Evolutionary conservation across 2,113 vertebrate species (phyloP).

Genomic region (Bolborhynchus lineola): DNA sequence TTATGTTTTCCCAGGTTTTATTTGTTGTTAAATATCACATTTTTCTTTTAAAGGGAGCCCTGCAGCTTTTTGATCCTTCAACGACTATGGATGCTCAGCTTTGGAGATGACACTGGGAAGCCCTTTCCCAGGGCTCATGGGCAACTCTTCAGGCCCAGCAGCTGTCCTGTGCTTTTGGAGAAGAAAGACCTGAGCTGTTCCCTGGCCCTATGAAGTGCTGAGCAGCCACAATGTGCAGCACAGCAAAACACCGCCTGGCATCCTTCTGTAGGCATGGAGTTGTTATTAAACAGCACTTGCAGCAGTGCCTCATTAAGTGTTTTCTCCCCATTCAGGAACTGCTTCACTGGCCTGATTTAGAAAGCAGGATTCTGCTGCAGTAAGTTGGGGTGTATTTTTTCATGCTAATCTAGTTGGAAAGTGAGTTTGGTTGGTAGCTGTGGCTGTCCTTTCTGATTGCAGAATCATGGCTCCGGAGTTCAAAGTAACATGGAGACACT

Average conservation of each 20-base stretch:
- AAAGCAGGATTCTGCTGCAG: neutral
- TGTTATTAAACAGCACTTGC: neutral
- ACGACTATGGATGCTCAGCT: rapidly evolving
- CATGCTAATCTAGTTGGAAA: neutral
- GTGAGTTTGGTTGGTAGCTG: neutral
- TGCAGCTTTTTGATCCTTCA: neutral
- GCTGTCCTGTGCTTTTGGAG: neutral
- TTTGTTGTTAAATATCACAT: neutral
- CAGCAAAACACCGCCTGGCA: rapidly evolving
- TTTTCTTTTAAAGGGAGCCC: neutral
- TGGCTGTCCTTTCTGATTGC: neutral
- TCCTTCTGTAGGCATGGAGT: neutral
- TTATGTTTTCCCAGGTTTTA: neutral
- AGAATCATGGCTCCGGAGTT: constrained; percentile 42
- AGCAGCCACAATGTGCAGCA: neutral
- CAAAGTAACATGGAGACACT: neutral
- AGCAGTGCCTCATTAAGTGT: neutral
- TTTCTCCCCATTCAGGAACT: neutral
- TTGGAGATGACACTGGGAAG: neutral
- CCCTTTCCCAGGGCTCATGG: neutral
- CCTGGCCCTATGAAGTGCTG: neutral
- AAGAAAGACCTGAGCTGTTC: neutral
- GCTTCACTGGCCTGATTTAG: neutral
- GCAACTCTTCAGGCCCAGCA: neutral
- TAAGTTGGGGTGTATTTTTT: neutral